Base-by-base conservation (phyloP, 1,140 invertebrate species). In the Trigoniulus corallinus region DNA sequence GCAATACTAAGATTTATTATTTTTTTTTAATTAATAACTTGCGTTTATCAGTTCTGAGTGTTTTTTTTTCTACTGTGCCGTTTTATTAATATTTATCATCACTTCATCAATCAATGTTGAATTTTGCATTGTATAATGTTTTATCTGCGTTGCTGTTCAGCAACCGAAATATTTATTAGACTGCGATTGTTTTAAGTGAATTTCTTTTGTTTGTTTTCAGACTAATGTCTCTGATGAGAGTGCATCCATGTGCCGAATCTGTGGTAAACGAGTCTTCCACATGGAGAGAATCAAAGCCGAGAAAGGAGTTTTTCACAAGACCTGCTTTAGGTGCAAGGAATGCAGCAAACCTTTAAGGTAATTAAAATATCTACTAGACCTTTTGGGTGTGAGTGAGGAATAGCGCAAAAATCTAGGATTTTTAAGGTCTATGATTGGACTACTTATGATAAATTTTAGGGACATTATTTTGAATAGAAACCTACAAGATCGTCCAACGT, bases 231-330 rank as follows among this genome's bases (percentile, higher is more conserved):
- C 7, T 15, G 60, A 55, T 44, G 56, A 61, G 26, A 50, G 53
- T n/a, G 48, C 56, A n/a, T 57, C 51, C 39, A 42, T 61, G 25
- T 93, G 87, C 62, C 78, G 79, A 58, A 75, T 78, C 52, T 94
- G 88, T 65, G 72, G 74, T n/a, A 85, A 88, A 61, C 77, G 81
- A 49, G 88, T 92, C 10, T 94, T 91, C 67, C 86, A 87, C 68
- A 92, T 93, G 87, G 88, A 94, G 66, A 79, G 87, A 60, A 78
- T 89, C 51, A 89, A 88, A 66, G 85, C 85, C 1, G 88, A 88
- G 64, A 80, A 79, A 58, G 67, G 76, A 24, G 73, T 84, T 45
- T 94, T 85, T 79, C 89, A 94, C 65, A 91, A 88, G 65, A 82
- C 84, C 62, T 94, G 88, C 68, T 89, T 93, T 72, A 72, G 84